Percentiles rank a stretch among this genome's conserved stretches.
These are phyloP conservation scores for Ranitomeya imitator DNA, from an alignment of 2,113 vertebrate genomes.

Conservation along the genomic window DNA sequence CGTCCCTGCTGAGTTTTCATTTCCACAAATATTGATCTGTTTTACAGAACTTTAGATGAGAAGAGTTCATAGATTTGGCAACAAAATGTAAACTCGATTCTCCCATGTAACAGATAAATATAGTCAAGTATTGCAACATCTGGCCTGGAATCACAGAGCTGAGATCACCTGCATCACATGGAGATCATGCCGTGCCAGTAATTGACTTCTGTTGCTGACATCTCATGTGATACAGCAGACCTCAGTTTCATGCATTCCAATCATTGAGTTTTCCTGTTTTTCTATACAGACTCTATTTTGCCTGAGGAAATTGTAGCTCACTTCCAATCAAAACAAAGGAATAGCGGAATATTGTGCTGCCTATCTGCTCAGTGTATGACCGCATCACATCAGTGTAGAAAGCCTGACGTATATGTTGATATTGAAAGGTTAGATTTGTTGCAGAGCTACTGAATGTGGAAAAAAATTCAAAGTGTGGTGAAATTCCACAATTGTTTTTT, in stretches of 20 bases:
- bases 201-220: conserved; percentile 49
- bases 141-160: conserved; percentile 6
- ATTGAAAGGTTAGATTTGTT: background rate
- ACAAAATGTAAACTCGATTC: conserved; percentile 5
- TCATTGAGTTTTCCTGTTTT: conserved; percentile 42
- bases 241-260: conserved; percentile 38
- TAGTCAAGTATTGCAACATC: conserved; percentile 21
- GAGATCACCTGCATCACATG: conserved; percentile 49
- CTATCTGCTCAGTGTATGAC: conserved; percentile 15
- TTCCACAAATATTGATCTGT: background rate
- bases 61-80: background rate
- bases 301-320: conserved; percentile 39
- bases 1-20: background rate
- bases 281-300: conserved; percentile 14
- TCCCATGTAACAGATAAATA: background rate
- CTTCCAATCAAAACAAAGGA: conserved; percentile 34
- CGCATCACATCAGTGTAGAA: background rate
- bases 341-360: conserved; percentile 17
- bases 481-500: too few relatives aligned
- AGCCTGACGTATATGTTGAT: background rate
- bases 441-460: background rate
- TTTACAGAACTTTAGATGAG: background rate
- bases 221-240: conserved; percentile 37
- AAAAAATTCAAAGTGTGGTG: too few relatives aligned
- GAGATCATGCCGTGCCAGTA: conserved; percentile 27